A percentile compares a stretch with the other conserved stretches of the same genome.
Evolutionary conservation across 2,113 vertebrate genomes (phyloP).

Genomic region (Spilogale gracilis): DNA sequence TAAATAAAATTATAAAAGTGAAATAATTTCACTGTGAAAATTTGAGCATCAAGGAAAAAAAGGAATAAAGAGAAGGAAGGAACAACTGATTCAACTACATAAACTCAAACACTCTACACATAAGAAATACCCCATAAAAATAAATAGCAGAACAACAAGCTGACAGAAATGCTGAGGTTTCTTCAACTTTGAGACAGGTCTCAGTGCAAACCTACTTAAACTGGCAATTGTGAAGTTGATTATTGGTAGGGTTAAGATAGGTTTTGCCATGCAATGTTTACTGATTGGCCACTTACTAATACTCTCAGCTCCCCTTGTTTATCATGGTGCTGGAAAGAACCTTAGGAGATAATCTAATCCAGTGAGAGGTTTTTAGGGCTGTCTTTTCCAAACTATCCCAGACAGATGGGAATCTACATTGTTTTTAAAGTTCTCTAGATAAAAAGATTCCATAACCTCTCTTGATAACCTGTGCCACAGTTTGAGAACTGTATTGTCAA

Average conservation of each 20-base stretch:
- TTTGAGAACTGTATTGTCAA: slow-evolving; percentile 72
- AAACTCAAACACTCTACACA: background rate
- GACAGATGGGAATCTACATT: slow-evolving; percentile 69
- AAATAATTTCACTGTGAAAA: background rate
- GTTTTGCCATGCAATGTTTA: slow-evolving; percentile 29
- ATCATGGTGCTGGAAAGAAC: slow-evolving; percentile 54
- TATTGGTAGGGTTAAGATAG: slow-evolving; percentile 5
- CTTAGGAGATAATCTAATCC: slow-evolving; percentile 76
- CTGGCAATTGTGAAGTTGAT: background rate
- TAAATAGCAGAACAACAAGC: background rate
- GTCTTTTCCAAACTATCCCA: slow-evolving; percentile 62
- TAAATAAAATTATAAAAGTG: slow-evolving; percentile 26
- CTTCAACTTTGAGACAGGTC: background rate
- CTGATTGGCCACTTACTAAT: slow-evolving; percentile 60
- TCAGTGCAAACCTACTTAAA: background rate
- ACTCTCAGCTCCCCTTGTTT: slow-evolving; percentile 70
- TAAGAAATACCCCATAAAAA: background rate
- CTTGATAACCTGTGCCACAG: slow-evolving; percentile 65
- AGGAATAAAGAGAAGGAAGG: background rate
- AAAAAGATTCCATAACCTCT: slow-evolving; percentile 76
- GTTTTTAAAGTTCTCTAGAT: slow-evolving; percentile 77
- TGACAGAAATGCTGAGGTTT: background rate
- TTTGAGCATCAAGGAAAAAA: slow-evolving; percentile 4
- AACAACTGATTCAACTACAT: background rate
- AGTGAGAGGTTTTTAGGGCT: slow-evolving; percentile 66